phyloP scores from a whole-genome alignment of 1,140 invertebrate genomes.

The Cotesia glomerata region DNA sequence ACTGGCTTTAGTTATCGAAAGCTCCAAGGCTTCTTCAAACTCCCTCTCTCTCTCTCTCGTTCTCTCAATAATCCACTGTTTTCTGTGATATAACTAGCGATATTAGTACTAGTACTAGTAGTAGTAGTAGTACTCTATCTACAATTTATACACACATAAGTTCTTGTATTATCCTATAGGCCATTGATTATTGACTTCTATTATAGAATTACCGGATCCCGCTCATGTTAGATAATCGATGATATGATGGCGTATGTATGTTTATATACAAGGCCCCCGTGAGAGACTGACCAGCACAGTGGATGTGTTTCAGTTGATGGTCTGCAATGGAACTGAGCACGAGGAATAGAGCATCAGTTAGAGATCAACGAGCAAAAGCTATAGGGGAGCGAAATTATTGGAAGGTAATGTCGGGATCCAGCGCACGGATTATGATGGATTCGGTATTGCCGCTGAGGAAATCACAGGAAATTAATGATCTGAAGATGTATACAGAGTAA shows the following conservation, averaged over 20 bases:
- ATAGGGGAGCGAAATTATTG: background rate
- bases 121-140: no score
- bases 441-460: constrained; percentile 30
- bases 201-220: no score
- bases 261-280: no score
- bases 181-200: no score
- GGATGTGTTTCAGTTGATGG: no score
- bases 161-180: no score
- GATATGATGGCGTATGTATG: no score
- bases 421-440: constrained; percentile 38
- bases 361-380: background rate
- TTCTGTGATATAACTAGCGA: no score
- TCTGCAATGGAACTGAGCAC: background rate
- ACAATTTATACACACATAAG: no score
- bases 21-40: background rate
- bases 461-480: constrained; percentile 45
- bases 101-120: no score
- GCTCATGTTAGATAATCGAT: no score
- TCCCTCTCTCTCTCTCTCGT: background rate
- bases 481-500: background rate
- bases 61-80: background rate
- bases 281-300: no score
- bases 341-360: background rate
- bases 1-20: constrained; percentile 33
- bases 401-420: background rate